Percentiles rank a stretch among this genome's conserved stretches.
Conservation (phyloP, 1,140 invertebrate species). For the Babylonia areolata region DNA sequence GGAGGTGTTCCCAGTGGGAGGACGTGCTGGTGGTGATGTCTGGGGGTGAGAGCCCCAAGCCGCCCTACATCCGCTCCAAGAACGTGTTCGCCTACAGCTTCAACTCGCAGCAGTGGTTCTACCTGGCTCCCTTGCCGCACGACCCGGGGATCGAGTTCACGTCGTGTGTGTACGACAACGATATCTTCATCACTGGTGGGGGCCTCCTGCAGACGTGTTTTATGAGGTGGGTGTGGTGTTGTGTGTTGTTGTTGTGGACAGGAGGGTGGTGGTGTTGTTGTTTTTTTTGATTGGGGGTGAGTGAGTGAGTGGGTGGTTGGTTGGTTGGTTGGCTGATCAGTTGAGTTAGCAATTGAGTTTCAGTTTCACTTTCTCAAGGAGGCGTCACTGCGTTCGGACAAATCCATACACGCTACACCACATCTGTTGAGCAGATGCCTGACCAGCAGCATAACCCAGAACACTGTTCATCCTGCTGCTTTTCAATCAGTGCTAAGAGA, state of each 20-base stretch:
- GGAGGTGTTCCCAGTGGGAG: constrained; percentile 45
- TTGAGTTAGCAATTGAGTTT: too few relatives aligned
- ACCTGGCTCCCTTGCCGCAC: constrained; percentile 61
- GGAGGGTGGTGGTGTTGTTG: too few relatives aligned
- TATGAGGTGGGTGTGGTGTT: not conserved
- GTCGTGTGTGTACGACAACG: constrained; percentile 64
- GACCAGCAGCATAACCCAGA: too few relatives aligned
- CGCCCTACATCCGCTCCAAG: constrained; percentile 65
- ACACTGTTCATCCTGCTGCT: too few relatives aligned
- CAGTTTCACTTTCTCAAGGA: too few relatives aligned
- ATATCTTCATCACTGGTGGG: constrained; percentile 67
- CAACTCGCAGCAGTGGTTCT: constrained; percentile 60
- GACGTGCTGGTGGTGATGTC: constrained; percentile 67
- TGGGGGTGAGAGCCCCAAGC: constrained; percentile 63
- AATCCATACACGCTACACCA: too few relatives aligned
- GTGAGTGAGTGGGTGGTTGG: too few relatives aligned
- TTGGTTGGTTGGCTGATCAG: too few relatives aligned
- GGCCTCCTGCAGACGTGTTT: constrained; percentile 59
- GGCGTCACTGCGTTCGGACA: too few relatives aligned
- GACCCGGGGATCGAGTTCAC: constrained; percentile 71
- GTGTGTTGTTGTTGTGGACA: not conserved
- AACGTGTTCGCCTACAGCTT: constrained; percentile 66
- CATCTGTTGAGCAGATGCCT: too few relatives aligned
- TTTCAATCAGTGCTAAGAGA: not conserved
- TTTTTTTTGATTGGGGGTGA: too few relatives aligned